Conservation (phyloP, 2,797 vertebrate species). For the Austrolebias charrua region DNA sequence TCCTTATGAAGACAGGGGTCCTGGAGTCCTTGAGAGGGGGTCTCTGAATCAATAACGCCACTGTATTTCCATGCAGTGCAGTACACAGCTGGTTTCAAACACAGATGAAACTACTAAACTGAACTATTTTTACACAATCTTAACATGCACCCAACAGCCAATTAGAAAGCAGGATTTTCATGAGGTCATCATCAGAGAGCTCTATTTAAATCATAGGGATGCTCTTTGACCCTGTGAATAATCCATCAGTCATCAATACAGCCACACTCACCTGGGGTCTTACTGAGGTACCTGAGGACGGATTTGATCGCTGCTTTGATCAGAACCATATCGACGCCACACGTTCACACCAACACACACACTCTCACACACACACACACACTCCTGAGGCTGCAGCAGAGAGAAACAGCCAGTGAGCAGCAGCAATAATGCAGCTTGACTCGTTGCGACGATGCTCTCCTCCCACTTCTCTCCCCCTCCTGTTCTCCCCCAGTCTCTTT, state of each 20-base stretch:
- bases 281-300: conserved; percentile 63
- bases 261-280: conserved; percentile 58
- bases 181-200: conserved; percentile 22
- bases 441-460: conserved; percentile 41
- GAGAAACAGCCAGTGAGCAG: conserved; percentile 27
- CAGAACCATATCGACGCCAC: conserved; percentile 65
- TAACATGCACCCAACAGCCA: conserved; percentile 18
- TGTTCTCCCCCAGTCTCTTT: conserved; percentile 8
- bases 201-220: not conserved
- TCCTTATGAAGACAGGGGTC: not conserved
- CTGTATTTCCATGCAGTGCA: conserved; percentile 1
- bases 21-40: conserved; percentile 6
- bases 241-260: not conserved
- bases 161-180: conserved; percentile 20
- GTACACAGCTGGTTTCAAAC: not conserved
- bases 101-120: conserved; percentile 5
- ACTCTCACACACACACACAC: conserved; percentile 16
- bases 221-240: not conserved
- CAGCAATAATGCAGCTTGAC: conserved; percentile 53
- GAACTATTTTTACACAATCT: conserved; percentile 4
- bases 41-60: conserved; percentile 1
- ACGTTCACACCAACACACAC: conserved; percentile 3
- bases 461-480: conserved; percentile 37
- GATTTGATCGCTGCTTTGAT: conserved; percentile 69
- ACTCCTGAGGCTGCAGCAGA: conserved; percentile 56